Conservation (phyloP, 2,113 vertebrate species). For the Scomber colias region DNA sequence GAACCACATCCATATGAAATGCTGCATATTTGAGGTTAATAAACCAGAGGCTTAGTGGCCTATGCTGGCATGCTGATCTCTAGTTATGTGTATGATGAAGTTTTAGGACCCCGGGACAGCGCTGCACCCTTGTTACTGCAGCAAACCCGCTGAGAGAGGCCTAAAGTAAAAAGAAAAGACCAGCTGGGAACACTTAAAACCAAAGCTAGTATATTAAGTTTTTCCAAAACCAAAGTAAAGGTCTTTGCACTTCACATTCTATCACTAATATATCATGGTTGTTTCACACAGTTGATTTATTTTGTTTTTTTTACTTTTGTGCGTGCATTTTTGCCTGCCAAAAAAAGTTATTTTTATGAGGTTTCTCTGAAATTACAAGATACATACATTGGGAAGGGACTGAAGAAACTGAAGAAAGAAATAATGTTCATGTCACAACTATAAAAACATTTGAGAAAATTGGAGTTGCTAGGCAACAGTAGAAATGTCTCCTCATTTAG, state of each 20-base stretch:
- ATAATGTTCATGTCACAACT: not conserved
- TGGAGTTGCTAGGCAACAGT: too few relatives aligned
- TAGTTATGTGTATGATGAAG: slow-evolving; percentile 56
- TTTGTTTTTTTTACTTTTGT: slow-evolving; percentile 34
- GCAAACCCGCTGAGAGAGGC: slow-evolving; percentile 56
- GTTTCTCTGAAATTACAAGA: not conserved
- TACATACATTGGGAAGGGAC: slow-evolving; percentile 19
- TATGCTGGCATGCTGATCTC: slow-evolving; percentile 49
- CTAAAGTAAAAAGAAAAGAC: slow-evolving; percentile 52
- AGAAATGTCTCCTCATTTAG: too few relatives aligned
- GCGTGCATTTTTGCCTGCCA: slow-evolving; percentile 24
- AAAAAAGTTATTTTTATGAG: slow-evolving; percentile 29
- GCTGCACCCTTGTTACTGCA: slow-evolving; percentile 70
- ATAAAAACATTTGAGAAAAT: too few relatives aligned
- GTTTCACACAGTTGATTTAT: slow-evolving; percentile 38
- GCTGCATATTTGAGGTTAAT: slow-evolving; percentile 61
- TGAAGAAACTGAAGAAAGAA: slow-evolving; percentile 5
- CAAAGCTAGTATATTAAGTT: slow-evolving; percentile 62
- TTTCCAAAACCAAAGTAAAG: slow-evolving; percentile 67
- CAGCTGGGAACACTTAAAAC: slow-evolving; percentile 77
- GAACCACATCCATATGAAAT: slow-evolving; percentile 61
- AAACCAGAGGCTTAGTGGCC: slow-evolving; percentile 54
- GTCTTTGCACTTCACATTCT: slow-evolving; percentile 55
- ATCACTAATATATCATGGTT: slow-evolving; percentile 36
- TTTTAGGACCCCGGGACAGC: slow-evolving; percentile 62